A percentile compares a stretch with the other conserved stretches of the same genome.
Evolutionary conservation across 2,888 invertebrate genomes (phyloP).

Genomic region (Chloromyia formosa): DNA sequence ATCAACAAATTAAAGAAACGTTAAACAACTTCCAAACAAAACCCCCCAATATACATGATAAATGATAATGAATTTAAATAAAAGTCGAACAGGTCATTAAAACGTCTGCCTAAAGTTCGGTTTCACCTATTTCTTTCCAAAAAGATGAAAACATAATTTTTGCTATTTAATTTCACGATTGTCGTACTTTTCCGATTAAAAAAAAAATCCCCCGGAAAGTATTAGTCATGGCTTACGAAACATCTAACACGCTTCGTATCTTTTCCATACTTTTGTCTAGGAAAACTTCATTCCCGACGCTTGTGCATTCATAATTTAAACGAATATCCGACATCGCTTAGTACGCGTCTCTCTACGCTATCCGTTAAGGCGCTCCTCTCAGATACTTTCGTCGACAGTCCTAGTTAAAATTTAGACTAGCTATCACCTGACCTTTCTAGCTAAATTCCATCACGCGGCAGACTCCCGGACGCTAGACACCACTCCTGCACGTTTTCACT

Average conservation of each 20-base stretch:
- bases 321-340: conserved; percentile 11
- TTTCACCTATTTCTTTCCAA: no score
- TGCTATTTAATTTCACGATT: conserved; percentile 37
- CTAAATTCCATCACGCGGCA: conserved; percentile 25
- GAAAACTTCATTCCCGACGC: neutral
- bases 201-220: neutral
- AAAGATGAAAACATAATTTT: neutral
- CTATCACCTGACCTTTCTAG: conserved; percentile 20
- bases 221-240: conserved; percentile 37
- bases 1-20: no score
- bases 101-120: no score
- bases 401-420: conserved; percentile 32
- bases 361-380: no score
- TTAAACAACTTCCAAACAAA: no score
- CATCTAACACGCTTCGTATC: conserved; percentile 15
- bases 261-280: neutral
- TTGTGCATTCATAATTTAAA: conserved; percentile 35
- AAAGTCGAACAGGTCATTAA: no score
- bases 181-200: conserved; percentile 22
- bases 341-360: no score
- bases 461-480: neutral
- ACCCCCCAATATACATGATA: no score
- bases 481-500: neutral
- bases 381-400: neutral
- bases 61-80: no score